Conservation (phyloP, 1,140 invertebrate genomes). For the Cotesia vestalis region DNA sequence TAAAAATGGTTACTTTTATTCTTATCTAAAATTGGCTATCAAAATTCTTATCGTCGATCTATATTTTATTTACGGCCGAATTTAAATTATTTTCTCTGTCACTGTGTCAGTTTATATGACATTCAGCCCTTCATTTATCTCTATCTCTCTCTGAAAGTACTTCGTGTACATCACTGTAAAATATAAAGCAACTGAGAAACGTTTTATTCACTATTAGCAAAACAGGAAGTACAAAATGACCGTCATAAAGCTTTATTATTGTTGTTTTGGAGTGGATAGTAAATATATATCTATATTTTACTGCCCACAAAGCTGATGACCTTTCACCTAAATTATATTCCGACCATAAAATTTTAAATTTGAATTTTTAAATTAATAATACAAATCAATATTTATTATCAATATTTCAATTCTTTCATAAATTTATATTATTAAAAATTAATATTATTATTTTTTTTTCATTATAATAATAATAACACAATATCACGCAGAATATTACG, state of each 20-base stretch:
- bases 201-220: conserved; percentile 16
- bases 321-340: too few species aligned
- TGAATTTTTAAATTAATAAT: too few species aligned
- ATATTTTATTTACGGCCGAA: neutral
- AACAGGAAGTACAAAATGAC: conserved; percentile 18
- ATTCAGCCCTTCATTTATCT: neutral
- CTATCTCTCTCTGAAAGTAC: too few species aligned
- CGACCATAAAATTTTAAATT: too few species aligned
- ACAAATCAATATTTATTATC: too few species aligned
- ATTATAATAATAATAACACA: too few species aligned
- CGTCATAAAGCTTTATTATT: conserved; percentile 14
- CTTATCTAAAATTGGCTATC: conserved; percentile 6
- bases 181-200: conserved; percentile 15
- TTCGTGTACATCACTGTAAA: neutral
- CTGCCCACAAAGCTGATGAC: too few species aligned
- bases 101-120: neutral
- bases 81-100: conserved; percentile 9
- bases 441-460: neutral
- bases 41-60: conserved; percentile 1
- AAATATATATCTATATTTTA: too few species aligned
- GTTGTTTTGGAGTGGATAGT: neutral
- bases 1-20: neutral
- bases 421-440: too few species aligned
- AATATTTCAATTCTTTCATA: too few species aligned
- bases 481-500: too few species aligned